Conservation (phyloP, 37 sponge, comb jelly and placozoan species). For the Cliona cf. orientalis region DNA sequence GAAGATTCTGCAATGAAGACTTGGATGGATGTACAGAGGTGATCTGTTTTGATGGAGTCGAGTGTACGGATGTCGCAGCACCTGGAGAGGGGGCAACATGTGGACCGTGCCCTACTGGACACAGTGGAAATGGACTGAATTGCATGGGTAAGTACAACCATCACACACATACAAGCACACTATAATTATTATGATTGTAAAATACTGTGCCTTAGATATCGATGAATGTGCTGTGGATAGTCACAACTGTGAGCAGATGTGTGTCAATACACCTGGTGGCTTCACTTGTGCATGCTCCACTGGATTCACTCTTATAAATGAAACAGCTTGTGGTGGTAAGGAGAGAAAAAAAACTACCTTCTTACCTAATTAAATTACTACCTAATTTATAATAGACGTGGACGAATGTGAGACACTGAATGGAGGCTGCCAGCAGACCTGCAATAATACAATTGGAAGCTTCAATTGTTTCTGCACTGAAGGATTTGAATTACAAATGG, state of each 20-base stretch:
- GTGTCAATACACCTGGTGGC: too few species aligned
- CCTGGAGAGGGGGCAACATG: constrained; percentile 58
- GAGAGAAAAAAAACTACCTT: too few species aligned
- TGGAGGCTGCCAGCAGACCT: too few species aligned
- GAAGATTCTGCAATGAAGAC: constrained; percentile 56
- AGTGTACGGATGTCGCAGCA: constrained; percentile 59
- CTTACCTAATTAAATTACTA: too few species aligned
- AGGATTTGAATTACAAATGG: too few species aligned
- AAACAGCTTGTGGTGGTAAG: too few species aligned
- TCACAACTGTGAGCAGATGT: constrained; percentile 50
- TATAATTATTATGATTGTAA: not conserved
- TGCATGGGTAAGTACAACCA: constrained; percentile 47
- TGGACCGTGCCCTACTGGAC: constrained; percentile 66
- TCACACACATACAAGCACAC: too few species aligned
- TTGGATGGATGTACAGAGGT: constrained; percentile 63
- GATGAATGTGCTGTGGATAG: constrained; percentile 44
- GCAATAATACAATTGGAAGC: too few species aligned
- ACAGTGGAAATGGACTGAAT: constrained; percentile 49
- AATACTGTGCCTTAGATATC: constrained; percentile 22
- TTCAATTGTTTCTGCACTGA: too few species aligned
- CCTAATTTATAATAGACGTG: too few species aligned
- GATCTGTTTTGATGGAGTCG: constrained; percentile 57
- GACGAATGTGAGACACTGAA: too few species aligned
- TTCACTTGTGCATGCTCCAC: constrained; percentile 42
- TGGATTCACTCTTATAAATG: too few species aligned